Evolutionary conservation across 2,888 invertebrate species (phyloP).

Genomic region (Tryphoninae sp.): DNA sequence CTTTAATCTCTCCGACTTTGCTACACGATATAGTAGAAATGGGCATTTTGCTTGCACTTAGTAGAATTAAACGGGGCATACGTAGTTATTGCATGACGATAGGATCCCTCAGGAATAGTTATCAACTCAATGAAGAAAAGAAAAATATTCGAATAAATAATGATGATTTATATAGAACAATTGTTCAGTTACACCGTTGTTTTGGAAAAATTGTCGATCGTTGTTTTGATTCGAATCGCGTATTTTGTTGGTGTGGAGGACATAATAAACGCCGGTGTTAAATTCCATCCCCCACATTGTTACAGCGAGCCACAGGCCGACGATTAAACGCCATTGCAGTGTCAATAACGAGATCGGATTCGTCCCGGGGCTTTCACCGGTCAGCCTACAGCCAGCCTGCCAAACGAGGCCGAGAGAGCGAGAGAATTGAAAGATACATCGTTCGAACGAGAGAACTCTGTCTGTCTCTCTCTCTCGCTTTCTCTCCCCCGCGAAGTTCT

Average conservation of each 20-base stretch:
- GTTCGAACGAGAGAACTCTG: conserved; percentile 34
- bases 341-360: conserved; percentile 49
- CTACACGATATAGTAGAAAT: conserved; percentile 4
- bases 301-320: not conserved
- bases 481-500: not conserved
- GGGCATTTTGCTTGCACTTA: conserved; percentile 36
- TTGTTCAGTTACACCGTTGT: not conserved
- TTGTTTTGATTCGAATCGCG: too few relatives aligned
- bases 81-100: not conserved
- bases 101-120: too few relatives aligned
- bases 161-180: not conserved
- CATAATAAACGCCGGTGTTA: not conserved
- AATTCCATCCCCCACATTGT: not conserved
- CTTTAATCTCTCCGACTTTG: conserved; percentile 65
- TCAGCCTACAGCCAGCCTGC: conserved; percentile 7
- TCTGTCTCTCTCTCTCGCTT: not conserved
- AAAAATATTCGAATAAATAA: too few relatives aligned
- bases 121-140: too few relatives aligned
- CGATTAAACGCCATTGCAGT: not conserved
- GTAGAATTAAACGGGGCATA: conserved; percentile 12
- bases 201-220: too few relatives aligned
- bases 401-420: not conserved
- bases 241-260: too few relatives aligned
- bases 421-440: conserved; percentile 28
- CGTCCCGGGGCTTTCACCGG: conserved; percentile 28